These are phyloP conservation scores for Labeo rohita DNA, from an alignment of 2,113 vertebrate species.

Conservation along the genomic window DNA sequence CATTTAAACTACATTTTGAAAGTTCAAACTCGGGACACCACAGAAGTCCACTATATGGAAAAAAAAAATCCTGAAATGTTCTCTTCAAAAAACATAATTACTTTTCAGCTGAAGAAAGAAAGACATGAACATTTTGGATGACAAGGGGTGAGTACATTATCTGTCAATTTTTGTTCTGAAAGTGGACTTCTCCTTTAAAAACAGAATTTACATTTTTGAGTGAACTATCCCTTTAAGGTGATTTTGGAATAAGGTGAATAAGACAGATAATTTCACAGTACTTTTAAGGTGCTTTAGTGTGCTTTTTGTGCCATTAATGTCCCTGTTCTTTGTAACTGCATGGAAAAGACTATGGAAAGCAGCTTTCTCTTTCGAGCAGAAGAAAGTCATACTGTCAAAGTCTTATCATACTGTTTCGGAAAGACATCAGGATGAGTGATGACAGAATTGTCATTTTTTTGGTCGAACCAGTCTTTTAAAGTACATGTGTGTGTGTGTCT, in stretches of 20 bases:
- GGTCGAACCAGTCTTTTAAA: not conserved
- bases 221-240: no score
- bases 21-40: no score
- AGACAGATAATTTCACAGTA: not conserved
- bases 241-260: not conserved
- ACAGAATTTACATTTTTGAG: no score
- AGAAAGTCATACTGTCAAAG: not conserved
- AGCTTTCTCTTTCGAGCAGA: not conserved
- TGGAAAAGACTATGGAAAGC: not conserved
- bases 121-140: no score
- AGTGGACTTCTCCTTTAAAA: no score
- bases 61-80: no score
- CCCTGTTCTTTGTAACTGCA: not conserved
- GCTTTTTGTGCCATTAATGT: not conserved
- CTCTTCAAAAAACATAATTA: no score
- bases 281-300: not conserved
- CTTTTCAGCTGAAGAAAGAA: no score
- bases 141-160: no score
- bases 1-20: no score
- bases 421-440: not conserved
- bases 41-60: no score
- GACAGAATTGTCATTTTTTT: not conserved
- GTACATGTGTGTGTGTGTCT: conserved; percentile 17
- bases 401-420: not conserved
- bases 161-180: no score